Percentiles rank a stretch among this genome's conserved stretches.
Evolutionary conservation across 2,797 vertebrate species (phyloP).

Genomic region (Amniataba percoides): DNA sequence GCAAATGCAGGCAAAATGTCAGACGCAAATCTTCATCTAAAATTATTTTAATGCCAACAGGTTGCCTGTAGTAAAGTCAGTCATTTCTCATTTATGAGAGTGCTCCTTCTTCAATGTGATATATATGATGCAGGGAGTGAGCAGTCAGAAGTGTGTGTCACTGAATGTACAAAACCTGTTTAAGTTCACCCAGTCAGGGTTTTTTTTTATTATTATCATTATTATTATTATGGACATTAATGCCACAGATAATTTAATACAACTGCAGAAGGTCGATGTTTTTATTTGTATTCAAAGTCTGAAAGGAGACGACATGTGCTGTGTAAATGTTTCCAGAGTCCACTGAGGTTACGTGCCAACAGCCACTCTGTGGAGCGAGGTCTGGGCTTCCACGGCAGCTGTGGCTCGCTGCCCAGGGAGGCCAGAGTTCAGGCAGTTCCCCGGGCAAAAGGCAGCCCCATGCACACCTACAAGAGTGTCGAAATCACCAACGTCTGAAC

Average conservation of each 20-base stretch:
- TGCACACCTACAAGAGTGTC: conserved; percentile 83
- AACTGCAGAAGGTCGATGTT: background rate
- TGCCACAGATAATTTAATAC: background rate
- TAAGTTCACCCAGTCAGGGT: background rate
- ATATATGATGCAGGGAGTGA: background rate
- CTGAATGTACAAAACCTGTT: too few relatives aligned
- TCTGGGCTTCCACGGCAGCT: conserved; percentile 79
- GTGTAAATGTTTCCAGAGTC: conserved; percentile 60
- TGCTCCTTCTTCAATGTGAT: background rate
- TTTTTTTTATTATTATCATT: background rate
- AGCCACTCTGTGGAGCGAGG: conserved; percentile 76
- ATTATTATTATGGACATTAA: background rate
- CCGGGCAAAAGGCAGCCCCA: conserved; percentile 81
- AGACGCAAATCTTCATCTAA: too few relatives aligned
- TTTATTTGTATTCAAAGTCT: background rate
- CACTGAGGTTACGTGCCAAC: conserved; percentile 79
- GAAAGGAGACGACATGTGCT: conserved; percentile 6
- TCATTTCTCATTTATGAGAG: background rate
- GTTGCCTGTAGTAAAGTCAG: too few relatives aligned
- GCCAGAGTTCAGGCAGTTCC: conserved; percentile 79
- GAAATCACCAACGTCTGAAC: conserved; percentile 86
- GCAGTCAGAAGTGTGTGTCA: background rate
- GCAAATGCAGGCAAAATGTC: too few relatives aligned
- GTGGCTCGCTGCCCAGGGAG: conserved; percentile 82
- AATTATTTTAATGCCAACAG: too few relatives aligned